Conservation (phyloP, 2,113 vertebrate genomes). For the Phrynosoma blainvillii region DNA sequence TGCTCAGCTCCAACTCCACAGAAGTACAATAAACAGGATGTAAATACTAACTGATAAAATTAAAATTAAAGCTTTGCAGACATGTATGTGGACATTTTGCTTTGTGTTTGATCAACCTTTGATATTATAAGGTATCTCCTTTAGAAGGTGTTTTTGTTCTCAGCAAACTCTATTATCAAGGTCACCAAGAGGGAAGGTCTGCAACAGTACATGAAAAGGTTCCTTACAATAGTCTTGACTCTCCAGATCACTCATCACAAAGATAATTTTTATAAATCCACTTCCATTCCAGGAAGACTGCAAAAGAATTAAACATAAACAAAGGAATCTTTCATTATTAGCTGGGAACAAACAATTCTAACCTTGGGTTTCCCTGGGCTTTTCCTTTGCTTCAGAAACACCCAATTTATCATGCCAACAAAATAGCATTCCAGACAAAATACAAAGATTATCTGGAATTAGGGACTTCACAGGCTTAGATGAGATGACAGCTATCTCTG, state of each 20-base stretch:
- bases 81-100: background rate
- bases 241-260: conserved; percentile 5
- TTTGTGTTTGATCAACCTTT: background rate
- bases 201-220: background rate
- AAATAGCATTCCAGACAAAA: background rate
- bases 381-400: conserved; percentile 13
- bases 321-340: background rate
- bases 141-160: background rate
- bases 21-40: no score
- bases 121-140: background rate
- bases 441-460: background rate
- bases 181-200: background rate
- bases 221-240: background rate
- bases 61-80: background rate
- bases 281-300: background rate
- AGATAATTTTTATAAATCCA: conserved; percentile 1
- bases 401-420: background rate
- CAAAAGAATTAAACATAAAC: conserved; percentile 10
- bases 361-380: background rate
- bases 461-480: background rate
- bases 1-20: no score
- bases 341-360: background rate
- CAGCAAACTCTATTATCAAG: background rate
- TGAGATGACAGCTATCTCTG: background rate
- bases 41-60: no score